Evolutionary conservation across 2,888 invertebrate genomes (phyloP).

Genomic region (Lypha dubia): DNA sequence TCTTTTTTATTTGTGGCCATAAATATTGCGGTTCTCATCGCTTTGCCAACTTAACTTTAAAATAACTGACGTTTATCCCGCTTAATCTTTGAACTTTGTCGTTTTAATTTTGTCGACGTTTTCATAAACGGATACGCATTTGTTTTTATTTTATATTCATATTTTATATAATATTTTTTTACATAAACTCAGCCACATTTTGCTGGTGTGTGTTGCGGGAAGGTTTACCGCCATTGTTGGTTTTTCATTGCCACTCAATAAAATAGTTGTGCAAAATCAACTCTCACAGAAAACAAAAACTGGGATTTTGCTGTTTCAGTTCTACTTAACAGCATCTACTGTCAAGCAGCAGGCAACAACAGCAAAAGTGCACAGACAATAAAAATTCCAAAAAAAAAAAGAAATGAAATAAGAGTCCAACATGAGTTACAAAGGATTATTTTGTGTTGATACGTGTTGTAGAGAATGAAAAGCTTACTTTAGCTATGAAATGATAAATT

Average conservation of each 20-base stretch:
- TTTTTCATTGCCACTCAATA: conserved; percentile 70
- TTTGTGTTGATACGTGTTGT: conserved; percentile 51
- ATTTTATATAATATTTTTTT: neutral
- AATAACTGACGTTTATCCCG: conserved; percentile 81
- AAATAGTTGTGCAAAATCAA: conserved; percentile 57
- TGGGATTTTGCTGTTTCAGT: conserved; percentile 24
- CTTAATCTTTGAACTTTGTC: conserved; percentile 83
- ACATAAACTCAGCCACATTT: conserved; percentile 55
- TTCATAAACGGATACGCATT: conserved; percentile 79
- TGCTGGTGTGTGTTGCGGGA: conserved; percentile 54
- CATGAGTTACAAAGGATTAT: conserved; percentile 62
- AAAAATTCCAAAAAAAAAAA: neutral
- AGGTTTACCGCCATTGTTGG: conserved; percentile 72
- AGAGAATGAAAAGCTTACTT: conserved; percentile 51
- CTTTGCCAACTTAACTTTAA: conserved; percentile 71
- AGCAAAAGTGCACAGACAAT: conserved; percentile 22
- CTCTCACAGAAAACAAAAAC: conserved; percentile 23
- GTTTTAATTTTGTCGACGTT: conserved; percentile 80
- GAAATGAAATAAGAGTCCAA: conserved; percentile 16
- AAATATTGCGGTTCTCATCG: conserved; percentile 70
- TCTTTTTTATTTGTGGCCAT: conserved; percentile 42
- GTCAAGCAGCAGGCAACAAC: conserved; percentile 8
- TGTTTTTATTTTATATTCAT: conserved; percentile 75
- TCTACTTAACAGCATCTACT: conserved; percentile 19
- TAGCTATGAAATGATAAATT: conserved; percentile 61